Evolutionary conservation across 2,888 invertebrate genomes (phyloP), one percentile per base, ranked within the genome.

Genomic region (Zygothrica quintamaculata): DNA sequence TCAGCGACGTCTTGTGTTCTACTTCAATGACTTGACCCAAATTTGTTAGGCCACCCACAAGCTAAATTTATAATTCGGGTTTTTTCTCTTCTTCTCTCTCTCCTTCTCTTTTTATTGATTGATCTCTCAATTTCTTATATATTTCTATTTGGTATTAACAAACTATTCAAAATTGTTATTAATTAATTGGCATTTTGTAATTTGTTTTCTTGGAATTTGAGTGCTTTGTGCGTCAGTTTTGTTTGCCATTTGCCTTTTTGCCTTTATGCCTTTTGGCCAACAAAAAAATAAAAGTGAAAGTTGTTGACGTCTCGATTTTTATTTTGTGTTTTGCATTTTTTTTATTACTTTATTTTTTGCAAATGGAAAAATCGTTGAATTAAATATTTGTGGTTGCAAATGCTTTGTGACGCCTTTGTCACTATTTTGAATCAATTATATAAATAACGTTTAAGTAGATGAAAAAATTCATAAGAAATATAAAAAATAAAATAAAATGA

Each of bases 21-120:
- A 80, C 80, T 79, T 68, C 74, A 80, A 70, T 80, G 84, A 61
- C 80, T 82, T 82, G 80, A 80, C 80, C 86, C 67, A 76, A 62
- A 79, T 85, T 65, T 42, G 39, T 22, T 22, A 74, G n/a, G 43
- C 69, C 66, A 66, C 72, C 73, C 76, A 67, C 72, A 58, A 75
- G 75, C 55, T 48, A 50, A 67, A 42, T 52, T 6, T 13, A n/a
- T n/a, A n/a, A n/a, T 39, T 33, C 53, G 29, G 34, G 13, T 50
- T 25, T 48, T 4, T 11, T 7, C 4, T 33, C 1, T 3, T n/a
- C n/a, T n/a, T n/a, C n/a, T n/a, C n/a, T n/a, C n/a, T n/a, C n/a
- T n/a, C n/a, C n/a, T n/a, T n/a, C n/a, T n/a, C n/a, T n/a, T n/a
- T n/a, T n/a, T n/a, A n/a, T n/a, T n/a, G n/a, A n/a, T n/a, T n/a